phyloP scores from a whole-genome alignment of 2,113 vertebrate genomes.

The Crotalus horridus region DNA sequence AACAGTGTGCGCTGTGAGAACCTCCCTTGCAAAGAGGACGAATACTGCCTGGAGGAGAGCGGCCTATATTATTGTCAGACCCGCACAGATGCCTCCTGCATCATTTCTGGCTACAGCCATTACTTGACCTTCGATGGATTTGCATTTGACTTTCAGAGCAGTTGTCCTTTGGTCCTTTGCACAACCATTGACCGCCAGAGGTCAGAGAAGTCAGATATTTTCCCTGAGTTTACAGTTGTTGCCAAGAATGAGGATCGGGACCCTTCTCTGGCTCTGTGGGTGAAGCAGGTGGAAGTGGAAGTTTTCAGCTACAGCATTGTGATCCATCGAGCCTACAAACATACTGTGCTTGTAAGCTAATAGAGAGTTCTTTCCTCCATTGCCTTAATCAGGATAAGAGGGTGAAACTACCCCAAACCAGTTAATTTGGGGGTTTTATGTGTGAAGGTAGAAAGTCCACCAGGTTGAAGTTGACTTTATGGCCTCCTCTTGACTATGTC shows the following conservation, averaged over 20 bases:
- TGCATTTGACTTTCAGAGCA: slow-evolving; percentile 94
- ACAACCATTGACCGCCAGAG: slow-evolving; percentile 68
- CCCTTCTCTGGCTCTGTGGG: slow-evolving; percentile 91
- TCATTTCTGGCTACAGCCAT: slow-evolving; percentile 88
- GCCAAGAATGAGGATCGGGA: slow-evolving; percentile 90
- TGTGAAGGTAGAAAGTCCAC: neutral
- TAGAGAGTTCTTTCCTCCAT: too few relatives aligned
- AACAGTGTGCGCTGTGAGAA: slow-evolving; percentile 89
- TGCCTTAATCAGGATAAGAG: neutral
- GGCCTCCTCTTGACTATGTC: neutral
- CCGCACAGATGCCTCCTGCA: slow-evolving; percentile 86
- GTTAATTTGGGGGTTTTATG: neutral
- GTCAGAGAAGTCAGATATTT: slow-evolving; percentile 47
- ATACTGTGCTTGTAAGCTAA: slow-evolving; percentile 87
- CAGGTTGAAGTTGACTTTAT: neutral
- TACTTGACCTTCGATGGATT: slow-evolving; percentile 87
- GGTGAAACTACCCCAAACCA: neutral
- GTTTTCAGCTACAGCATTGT: slow-evolving; percentile 87
- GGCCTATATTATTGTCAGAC: slow-evolving; percentile 85
- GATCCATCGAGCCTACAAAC: slow-evolving; percentile 90
- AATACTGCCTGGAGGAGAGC: slow-evolving; percentile 85
- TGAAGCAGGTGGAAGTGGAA: slow-evolving; percentile 86
- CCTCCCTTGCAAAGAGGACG: slow-evolving; percentile 79
- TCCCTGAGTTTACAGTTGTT: slow-evolving; percentile 80
- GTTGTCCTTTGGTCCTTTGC: slow-evolving; percentile 83